Evolutionary conservation across 2,113 vertebrate genomes (phyloP), one percentile per base, ranked within the genome.

Genomic region (Corythornis cristatus): DNA sequence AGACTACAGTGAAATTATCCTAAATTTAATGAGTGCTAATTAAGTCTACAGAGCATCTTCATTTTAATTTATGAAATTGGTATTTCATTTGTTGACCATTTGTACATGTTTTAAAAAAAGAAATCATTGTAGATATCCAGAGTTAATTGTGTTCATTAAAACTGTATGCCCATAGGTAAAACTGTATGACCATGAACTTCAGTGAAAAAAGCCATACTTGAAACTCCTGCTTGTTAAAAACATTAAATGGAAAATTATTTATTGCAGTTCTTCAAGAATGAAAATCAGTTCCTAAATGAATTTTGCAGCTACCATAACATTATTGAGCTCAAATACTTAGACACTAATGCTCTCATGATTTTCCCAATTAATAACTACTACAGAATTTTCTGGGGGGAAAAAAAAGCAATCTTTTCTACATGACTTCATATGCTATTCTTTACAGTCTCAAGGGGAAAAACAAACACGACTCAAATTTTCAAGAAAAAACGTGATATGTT

Each of bases 51-150:
- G 58, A 90, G 86, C 28, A 79, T 73, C 58, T 87, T 93, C 54
- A 51, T 87, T 94, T 90, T 82, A 91, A 87, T 95, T 95, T 93
- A 87, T 87, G 31, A 82, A 93, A 95, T 15, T 56, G 22, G 50
- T 73, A 91, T 89, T 96, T 95, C 58, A 89, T 92, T 92, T 93
- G 62, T 68, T 96, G 93, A 93, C 86, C 83, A 73, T 84, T 94
- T 58, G 50, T 58, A 65, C 58, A 11, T 2, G 9, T 40, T 81
- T 71, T 53, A 4, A 42, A 90, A 85, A 83, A 88, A 71, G 15
- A 84, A 78, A 82, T 82, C 33, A 77, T 43, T 29, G n/a, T 8
- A 64, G 67, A 60, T 31, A 76, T 8, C 31, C 60, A 54, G 58
- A 86, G 31, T 48, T 90, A 94, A 93, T 46, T 62, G 71, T 62